Evolutionary conservation across 2,797 vertebrate species (phyloP).

Genomic region (Orestias chungarensis): DNA sequence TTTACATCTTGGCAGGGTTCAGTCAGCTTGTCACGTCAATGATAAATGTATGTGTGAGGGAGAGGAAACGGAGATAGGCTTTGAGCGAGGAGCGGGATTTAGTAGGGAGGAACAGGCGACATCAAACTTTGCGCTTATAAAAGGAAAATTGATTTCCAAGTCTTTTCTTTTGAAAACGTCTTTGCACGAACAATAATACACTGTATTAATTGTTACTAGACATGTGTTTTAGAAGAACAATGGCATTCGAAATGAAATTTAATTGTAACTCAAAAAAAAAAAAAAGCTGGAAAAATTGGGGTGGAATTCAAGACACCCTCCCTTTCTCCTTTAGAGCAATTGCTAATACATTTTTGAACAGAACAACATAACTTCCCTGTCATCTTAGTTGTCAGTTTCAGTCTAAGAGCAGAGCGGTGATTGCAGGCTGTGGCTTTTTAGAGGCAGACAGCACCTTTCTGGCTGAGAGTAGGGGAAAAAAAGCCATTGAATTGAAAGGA

Average conservation of each 20-base stretch:
- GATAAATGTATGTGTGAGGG: conserved; percentile 13
- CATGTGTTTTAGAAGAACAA: conserved; percentile 49
- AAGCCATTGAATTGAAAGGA: conserved; percentile 51
- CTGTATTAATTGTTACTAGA: conserved; percentile 46
- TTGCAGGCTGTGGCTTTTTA: conserved; percentile 44
- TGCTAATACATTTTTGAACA: conserved; percentile 52
- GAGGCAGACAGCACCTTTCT: conserved; percentile 52
- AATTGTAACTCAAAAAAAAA: conserved; percentile 9
- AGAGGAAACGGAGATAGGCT: conserved; percentile 4
- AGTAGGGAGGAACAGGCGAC: conserved; percentile 55
- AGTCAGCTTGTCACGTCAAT: conserved; percentile 33
- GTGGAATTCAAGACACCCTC: conserved; percentile 6
- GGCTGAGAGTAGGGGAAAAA: conserved; percentile 35
- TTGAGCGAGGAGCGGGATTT: conserved; percentile 29
- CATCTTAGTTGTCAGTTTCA: conserved; percentile 48
- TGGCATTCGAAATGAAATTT: conserved; percentile 40
- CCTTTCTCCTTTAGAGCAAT: conserved; percentile 40
- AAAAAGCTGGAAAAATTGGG: neutral
- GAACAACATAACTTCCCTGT: conserved; percentile 45
- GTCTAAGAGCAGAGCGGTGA: conserved; percentile 37
- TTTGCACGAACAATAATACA: conserved; percentile 49
- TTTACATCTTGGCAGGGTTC: conserved; percentile 27
- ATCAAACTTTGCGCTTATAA: conserved; percentile 48
- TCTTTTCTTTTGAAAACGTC: conserved; percentile 51
- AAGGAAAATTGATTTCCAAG: conserved; percentile 57